phyloP scores from a whole-genome alignment of 2,888 invertebrate species.

The Helicoverpa assulta region DNA sequence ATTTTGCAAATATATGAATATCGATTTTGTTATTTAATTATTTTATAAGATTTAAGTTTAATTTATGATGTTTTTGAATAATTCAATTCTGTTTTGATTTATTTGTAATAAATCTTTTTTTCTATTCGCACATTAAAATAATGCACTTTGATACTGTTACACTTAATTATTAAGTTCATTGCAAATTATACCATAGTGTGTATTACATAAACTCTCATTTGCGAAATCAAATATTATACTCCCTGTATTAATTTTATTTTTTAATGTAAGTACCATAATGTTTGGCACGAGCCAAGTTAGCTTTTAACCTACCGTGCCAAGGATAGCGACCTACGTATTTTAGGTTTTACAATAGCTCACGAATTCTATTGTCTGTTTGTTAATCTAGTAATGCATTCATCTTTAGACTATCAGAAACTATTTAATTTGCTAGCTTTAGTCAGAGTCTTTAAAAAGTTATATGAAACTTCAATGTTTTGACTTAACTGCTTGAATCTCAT shows the following conservation, averaged over 20 bases:
- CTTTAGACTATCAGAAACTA: conserved; percentile 10
- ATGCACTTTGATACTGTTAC: no score
- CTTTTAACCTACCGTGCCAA: conserved; percentile 36
- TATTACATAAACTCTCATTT: no score
- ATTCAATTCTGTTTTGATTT: conserved; percentile 7
- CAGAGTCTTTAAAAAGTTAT: no score
- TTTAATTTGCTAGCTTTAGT: conserved; percentile 4
- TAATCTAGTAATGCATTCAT: conserved; percentile 13
- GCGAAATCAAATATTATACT: no score
- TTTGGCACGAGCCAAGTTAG: conserved; percentile 13
- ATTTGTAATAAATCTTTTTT: conserved; percentile 7
- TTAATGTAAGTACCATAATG: background rate
- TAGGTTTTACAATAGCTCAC: conserved; percentile 17
- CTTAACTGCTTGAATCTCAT: no score
- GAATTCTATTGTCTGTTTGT: conserved; percentile 37
- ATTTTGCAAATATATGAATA: conserved; percentile 26
- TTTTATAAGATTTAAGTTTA: conserved; percentile 10
- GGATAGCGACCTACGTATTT: conserved; percentile 33
- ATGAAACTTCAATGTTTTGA: no score
- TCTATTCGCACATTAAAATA: background rate
- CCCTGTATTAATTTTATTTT: background rate
- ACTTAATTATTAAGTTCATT: no score
- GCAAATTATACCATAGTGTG: no score
- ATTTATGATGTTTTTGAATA: conserved; percentile 40
- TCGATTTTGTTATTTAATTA: conserved; percentile 17